A percentile compares a stretch with the other conserved stretches of the same genome.
phyloP scores from a whole-genome alignment of 2,113 vertebrate species.

The Callaeas wilsoni region DNA sequence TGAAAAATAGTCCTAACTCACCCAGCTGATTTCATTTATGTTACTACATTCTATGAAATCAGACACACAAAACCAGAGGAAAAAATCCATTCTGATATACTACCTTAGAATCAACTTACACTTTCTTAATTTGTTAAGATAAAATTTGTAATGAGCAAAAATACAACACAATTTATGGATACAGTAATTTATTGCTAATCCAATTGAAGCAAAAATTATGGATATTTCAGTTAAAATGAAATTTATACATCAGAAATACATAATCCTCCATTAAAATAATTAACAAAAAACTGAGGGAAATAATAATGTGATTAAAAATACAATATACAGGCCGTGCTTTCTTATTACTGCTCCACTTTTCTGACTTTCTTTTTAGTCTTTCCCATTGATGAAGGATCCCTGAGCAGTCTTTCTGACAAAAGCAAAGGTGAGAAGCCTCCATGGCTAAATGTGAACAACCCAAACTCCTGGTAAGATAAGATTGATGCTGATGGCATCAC shows the following conservation, averaged over 20 bases:
- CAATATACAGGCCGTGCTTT: fast-evolving
- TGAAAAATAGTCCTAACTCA: background rate
- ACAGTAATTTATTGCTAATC: background rate
- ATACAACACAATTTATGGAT: background rate
- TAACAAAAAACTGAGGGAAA: background rate
- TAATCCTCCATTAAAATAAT: background rate
- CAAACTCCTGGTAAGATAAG: background rate
- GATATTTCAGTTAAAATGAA: background rate
- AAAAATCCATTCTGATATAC: background rate
- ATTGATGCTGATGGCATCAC: background rate
- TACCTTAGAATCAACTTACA: background rate
- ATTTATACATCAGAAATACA: background rate
- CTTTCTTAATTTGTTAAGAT: background rate
- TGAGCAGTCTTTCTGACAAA: background rate
- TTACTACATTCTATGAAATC: background rate
- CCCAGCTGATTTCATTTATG: background rate
- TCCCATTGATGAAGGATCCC: background rate
- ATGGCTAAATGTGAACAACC: background rate
- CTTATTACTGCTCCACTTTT: background rate
- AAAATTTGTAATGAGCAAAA: background rate
- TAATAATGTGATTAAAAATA: background rate
- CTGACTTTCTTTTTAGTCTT: background rate
- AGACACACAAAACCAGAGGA: background rate
- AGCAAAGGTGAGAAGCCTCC: background rate
- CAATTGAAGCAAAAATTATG: background rate